A percentile compares a stretch with the other conserved stretches of the same genome.
These are phyloP conservation scores for Neodon shergylaensis DNA, from an alignment of 2,113 vertebrate species.

Conservation along the genomic window DNA sequence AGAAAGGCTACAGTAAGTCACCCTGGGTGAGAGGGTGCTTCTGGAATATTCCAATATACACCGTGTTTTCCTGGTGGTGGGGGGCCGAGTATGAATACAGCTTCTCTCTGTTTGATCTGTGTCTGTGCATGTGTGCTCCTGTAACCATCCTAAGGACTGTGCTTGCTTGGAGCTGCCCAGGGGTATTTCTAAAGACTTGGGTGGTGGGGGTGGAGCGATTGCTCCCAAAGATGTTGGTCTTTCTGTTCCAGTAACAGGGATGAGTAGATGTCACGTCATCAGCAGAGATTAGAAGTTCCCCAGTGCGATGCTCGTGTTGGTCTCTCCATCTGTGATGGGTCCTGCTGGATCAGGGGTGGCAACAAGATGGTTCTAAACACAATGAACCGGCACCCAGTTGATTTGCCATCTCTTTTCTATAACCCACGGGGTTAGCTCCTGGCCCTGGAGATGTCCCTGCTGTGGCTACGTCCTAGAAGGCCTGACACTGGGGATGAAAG, in stretches of 20 bases:
- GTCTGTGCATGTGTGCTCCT: not conserved
- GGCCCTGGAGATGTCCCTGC: not conserved
- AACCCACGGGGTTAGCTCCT: not conserved
- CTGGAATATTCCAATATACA: not conserved
- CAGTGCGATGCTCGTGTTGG: slow-evolving; percentile 56
- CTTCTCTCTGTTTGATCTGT: not conserved
- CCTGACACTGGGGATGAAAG: not conserved
- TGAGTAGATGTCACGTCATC: rapidly evolving
- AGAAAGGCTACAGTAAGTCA: not conserved
- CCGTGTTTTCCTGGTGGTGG: not conserved
- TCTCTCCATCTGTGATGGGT: slow-evolving; percentile 61
- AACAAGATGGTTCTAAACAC: slow-evolving; percentile 39
- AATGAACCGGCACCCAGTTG: not conserved
- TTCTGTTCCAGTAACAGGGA: not conserved
- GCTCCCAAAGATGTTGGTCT: not conserved
- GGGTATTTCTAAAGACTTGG: not conserved
- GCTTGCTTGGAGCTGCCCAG: not conserved
- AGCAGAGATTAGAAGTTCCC: not conserved
- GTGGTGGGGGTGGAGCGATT: rapidly evolving
- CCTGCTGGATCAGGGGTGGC: slow-evolving; percentile 67
- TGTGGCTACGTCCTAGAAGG: not conserved
- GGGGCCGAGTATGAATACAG: rapidly evolving
- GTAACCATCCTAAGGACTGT: rapidly evolving
- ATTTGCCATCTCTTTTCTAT: slow-evolving; percentile 45
- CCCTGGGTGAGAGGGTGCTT: not conserved